Percentiles rank a stretch among this genome's conserved stretches.
These are phyloP conservation scores for Elaeidobius kamerunicus DNA, from an alignment of 2,888 invertebrate species.

Conservation along the genomic window DNA sequence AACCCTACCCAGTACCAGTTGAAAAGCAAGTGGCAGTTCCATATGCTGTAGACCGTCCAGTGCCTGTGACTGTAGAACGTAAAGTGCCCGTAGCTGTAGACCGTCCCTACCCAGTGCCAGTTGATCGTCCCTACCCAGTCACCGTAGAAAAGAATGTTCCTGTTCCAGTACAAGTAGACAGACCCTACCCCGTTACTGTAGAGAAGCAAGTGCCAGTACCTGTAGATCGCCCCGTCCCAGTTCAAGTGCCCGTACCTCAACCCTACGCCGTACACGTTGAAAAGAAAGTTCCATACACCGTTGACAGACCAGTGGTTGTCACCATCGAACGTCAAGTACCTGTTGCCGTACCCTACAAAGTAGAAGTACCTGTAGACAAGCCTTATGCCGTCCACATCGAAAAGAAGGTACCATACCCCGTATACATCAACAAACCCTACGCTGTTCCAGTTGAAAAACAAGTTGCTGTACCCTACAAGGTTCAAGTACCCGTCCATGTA, in stretches of 20 bases:
- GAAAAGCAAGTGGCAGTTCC: constrained; percentile 23
- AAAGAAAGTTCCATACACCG: constrained; percentile 51
- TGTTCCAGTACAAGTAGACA: constrained; percentile 18
- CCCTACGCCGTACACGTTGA: constrained; percentile 56
- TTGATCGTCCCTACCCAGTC: constrained; percentile 24
- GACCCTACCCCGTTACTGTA: constrained; percentile 49
- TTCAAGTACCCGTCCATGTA: constrained; percentile 18
- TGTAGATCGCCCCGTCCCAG: constrained; percentile 53
- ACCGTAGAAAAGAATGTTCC: constrained; percentile 22
- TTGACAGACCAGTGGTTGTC: constrained; percentile 59
- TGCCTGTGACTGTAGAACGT: constrained; percentile 23
- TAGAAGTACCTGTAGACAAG: constrained; percentile 29
- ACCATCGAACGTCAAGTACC: constrained; percentile 56
- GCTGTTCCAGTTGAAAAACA: constrained; percentile 26
- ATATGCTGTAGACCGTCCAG: constrained; percentile 3
- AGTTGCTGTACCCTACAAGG: constrained; percentile 24
- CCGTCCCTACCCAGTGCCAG: constrained; percentile 18
- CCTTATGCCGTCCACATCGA: constrained; percentile 26
- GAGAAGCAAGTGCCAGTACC: constrained; percentile 54
- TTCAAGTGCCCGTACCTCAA: constrained; percentile 44
- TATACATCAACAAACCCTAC: constrained; percentile 28
- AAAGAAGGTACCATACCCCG: constrained; percentile 30
- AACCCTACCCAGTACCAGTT: constrained; percentile 23
- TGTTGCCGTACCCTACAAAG: constrained; percentile 34
- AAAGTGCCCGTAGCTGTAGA: constrained; percentile 24